Evolutionary conservation across 2,888 invertebrate genomes (phyloP).

Genomic region (Ditula angustiorana): DNA sequence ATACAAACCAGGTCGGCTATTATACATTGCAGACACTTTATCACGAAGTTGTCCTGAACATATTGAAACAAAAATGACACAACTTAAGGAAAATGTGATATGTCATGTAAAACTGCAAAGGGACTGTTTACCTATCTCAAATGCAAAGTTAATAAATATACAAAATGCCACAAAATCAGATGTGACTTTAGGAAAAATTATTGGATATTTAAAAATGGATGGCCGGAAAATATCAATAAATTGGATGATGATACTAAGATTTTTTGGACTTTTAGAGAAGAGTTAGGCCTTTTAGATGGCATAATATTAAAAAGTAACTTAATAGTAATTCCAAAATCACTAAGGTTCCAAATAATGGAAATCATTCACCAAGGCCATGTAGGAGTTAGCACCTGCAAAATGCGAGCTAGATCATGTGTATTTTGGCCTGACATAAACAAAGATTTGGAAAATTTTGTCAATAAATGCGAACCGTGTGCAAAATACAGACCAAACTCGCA

Average conservation of each 20-base stretch:
- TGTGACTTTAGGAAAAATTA: no score
- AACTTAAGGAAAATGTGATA: background rate
- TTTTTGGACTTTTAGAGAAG: no score
- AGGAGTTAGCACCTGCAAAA: conserved; percentile 14
- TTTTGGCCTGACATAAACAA: conserved; percentile 37
- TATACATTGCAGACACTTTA: background rate
- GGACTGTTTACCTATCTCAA: no score
- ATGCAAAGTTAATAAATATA: no score
- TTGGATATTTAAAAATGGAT: no score
- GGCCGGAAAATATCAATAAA: no score
- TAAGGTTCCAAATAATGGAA: no score
- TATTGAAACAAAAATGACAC: background rate
- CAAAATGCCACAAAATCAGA: no score
- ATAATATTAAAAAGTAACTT: no score
- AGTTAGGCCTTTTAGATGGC: no score
- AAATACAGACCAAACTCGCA: background rate
- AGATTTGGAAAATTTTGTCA: background rate
- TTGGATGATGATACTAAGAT: no score
- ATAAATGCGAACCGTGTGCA: background rate
- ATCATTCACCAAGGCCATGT: background rate
- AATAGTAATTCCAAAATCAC: no score
- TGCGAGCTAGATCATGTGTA: conserved; percentile 24
- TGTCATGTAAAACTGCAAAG: background rate
- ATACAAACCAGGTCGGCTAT: background rate
- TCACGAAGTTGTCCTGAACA: background rate